phyloP scores from a whole-genome alignment of 2,113 vertebrate species.

The Ammospiza caudacuta region DNA sequence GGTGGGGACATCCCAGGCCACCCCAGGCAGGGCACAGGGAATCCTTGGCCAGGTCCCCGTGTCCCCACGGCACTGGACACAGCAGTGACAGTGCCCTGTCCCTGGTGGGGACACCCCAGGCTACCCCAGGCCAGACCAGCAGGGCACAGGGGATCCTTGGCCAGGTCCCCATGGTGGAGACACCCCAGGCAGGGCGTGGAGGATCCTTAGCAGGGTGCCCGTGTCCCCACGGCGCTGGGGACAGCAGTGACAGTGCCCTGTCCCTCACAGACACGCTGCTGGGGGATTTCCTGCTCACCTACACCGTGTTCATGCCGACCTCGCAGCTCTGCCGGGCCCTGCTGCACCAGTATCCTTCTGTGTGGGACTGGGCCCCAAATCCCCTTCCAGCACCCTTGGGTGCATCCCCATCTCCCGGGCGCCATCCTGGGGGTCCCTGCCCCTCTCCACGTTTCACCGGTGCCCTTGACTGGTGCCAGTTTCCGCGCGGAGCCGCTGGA shows the following conservation, averaged over 20 bases:
- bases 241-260: rapidly evolving
- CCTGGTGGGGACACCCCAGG: no score
- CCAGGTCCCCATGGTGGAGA: neutral
- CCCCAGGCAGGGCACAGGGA: no score
- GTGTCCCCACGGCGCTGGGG: rapidly evolving
- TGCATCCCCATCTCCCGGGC: neutral
- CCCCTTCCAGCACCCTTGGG: neutral
- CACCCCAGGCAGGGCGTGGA: rapidly evolving
- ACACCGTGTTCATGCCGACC: slow-evolving; percentile 92
- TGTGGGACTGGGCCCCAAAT: rapidly evolving
- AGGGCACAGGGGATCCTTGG: no score
- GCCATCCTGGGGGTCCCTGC: neutral
- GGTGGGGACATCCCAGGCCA: neutral
- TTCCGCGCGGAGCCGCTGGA: slow-evolving; percentile 84
- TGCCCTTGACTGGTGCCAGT: slow-evolving; percentile 83
- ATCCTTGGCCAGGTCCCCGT: no score
- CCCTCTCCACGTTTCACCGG: rapidly evolving
- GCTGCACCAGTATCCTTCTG: slow-evolving; percentile 91
- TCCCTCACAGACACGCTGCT: slow-evolving; percentile 82
- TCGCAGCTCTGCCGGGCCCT: slow-evolving; percentile 86
- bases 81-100: no score
- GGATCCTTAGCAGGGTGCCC: rapidly evolving
- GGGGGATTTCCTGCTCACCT: slow-evolving; percentile 90
- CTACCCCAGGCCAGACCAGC: no score
- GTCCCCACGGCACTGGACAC: no score